Evolutionary conservation across 1,140 invertebrate species (phyloP).

Genomic region (Babylonia areolata): DNA sequence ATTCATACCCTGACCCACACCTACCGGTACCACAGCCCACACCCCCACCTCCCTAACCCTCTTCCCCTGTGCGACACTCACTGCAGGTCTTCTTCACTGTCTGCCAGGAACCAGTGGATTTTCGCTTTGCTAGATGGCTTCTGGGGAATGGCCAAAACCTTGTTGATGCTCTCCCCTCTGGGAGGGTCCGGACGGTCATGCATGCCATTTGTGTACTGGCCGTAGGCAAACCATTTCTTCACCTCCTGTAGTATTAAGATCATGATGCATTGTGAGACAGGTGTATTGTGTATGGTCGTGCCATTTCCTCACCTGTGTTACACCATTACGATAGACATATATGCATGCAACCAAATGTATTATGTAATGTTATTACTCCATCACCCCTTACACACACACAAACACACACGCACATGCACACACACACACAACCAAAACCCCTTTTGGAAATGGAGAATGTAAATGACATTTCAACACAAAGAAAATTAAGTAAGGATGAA

Average conservation of each 20-base stretch:
- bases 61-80: slow-evolving; percentile 41
- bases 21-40: too few relatives aligned
- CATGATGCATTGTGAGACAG: background rate
- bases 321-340: background rate
- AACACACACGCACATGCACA: background rate
- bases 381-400: background rate
- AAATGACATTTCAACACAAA: too few relatives aligned
- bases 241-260: slow-evolving; percentile 59
- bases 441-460: too few relatives aligned
- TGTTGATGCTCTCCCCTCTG: slow-evolving; percentile 43
- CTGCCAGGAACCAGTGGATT: slow-evolving; percentile 61
- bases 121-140: slow-evolving; percentile 63
- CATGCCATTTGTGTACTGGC: slow-evolving; percentile 60
- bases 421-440: background rate
- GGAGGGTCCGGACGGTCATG: slow-evolving; percentile 59
- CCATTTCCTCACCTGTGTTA: too few relatives aligned
- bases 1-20: too few relatives aligned
- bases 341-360: background rate
- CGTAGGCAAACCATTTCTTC: slow-evolving; percentile 69
- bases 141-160: slow-evolving; percentile 61
- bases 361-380: background rate
- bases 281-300: too few relatives aligned
- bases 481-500: too few relatives aligned
- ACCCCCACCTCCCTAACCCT: too few relatives aligned
- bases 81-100: slow-evolving; percentile 55